phyloP scores from a whole-genome alignment of 2,888 invertebrate genomes.

The Coleophora flavipennella region DNA sequence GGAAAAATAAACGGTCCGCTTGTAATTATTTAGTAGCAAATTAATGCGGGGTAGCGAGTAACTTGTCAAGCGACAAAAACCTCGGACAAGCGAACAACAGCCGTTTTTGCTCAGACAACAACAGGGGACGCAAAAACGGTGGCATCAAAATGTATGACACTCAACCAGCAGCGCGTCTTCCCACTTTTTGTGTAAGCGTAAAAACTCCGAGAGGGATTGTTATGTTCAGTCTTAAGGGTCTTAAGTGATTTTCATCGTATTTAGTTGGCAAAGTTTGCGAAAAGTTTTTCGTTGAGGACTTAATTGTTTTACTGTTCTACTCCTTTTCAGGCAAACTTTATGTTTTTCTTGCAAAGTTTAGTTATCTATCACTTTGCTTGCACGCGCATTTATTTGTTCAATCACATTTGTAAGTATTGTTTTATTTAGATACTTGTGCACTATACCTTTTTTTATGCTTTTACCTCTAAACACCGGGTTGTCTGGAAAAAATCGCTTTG shows the following conservation, averaged over 20 bases:
- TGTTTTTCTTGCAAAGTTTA: neutral
- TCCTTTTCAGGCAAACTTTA: slow-evolving; percentile 13
- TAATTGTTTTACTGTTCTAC: slow-evolving; percentile 39
- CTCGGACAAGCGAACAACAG: slow-evolving; percentile 46
- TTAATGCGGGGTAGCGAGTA: slow-evolving; percentile 44
- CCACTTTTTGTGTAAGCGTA: slow-evolving; percentile 37
- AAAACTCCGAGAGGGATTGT: slow-evolving; percentile 42
- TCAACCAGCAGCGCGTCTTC: slow-evolving; percentile 34
- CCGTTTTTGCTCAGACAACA: slow-evolving; percentile 52
- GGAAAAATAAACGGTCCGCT: slow-evolving; percentile 44
- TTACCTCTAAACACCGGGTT: no score
- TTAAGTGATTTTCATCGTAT: slow-evolving; percentile 49
- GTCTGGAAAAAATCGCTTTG: no score
- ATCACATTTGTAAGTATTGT: no score
- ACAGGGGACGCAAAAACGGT: slow-evolving; percentile 49
- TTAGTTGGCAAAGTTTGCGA: slow-evolving; percentile 37
- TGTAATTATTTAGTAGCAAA: slow-evolving; percentile 60
- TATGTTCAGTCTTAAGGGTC: slow-evolving; percentile 34
- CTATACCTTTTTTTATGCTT: no score
- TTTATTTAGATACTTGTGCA: no score
- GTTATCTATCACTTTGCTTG: neutral
- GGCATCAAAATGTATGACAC: slow-evolving; percentile 62
- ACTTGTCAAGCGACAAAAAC: slow-evolving; percentile 64
- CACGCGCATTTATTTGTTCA: no score
- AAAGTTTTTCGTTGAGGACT: slow-evolving; percentile 38